A percentile compares a stretch with the other conserved stretches of the same genome.
phyloP scores from a whole-genome alignment of 2,888 invertebrate species.

The Epinotia nisella region DNA sequence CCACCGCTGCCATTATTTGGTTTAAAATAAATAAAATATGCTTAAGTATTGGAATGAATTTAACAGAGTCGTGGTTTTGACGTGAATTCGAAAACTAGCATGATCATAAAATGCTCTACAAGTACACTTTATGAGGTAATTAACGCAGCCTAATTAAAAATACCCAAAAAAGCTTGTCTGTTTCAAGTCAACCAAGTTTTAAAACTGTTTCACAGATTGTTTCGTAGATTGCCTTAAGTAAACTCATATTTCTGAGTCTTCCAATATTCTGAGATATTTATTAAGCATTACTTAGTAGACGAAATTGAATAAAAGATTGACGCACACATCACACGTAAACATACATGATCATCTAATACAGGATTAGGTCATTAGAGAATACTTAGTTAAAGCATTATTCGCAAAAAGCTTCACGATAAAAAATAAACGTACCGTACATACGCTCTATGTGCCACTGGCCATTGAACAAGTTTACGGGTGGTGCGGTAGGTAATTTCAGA shows the following conservation, averaged over 20 bases:
- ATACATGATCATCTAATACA: conserved; percentile 41
- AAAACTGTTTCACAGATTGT: conserved; percentile 5
- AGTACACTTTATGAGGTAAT: conserved; percentile 60
- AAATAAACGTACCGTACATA: conserved; percentile 61
- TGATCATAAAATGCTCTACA: conserved; percentile 54
- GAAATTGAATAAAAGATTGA: conserved; percentile 3
- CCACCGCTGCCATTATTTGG: conserved; percentile 11
- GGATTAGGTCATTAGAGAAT: conserved; percentile 59
- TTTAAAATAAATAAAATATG: conserved; percentile 8
- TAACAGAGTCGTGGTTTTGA: conserved; percentile 19
- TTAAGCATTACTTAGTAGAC: conserved; percentile 6
- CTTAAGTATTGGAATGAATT: conserved; percentile 12
- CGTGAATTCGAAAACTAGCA: conserved; percentile 50
- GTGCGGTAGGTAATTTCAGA: conserved; percentile 42
- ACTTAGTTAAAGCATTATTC: conserved; percentile 54
- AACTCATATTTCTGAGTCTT: not conserved
- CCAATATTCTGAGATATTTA: not conserved
- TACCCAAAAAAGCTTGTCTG: conserved; percentile 48
- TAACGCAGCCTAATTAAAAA: conserved; percentile 56
- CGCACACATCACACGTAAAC: conserved; percentile 20
- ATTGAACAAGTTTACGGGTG: conserved; percentile 59
- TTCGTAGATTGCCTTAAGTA: conserved; percentile 6
- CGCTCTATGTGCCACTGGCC: conserved; percentile 55
- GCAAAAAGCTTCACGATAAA: conserved; percentile 62
- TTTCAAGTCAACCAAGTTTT: conserved; percentile 6